These are phyloP conservation scores for Sitta carolinensis DNA, from an alignment of 2,797 vertebrate species.

Conservation along the genomic window DNA sequence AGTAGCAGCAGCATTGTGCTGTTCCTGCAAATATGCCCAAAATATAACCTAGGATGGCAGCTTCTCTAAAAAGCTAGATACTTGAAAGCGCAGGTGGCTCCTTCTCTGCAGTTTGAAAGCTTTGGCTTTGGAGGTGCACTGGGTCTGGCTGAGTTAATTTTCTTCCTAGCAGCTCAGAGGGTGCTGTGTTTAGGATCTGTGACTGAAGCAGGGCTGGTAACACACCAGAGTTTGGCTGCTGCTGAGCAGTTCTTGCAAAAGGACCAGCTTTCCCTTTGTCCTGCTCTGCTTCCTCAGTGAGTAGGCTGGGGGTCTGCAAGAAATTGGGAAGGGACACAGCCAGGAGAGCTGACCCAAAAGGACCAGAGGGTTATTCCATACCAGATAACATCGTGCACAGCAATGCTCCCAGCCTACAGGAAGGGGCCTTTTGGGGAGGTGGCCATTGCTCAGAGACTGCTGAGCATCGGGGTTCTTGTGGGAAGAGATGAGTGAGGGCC, in stretches of 20 bases:
- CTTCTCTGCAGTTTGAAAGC: neutral
- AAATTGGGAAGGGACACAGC: neutral
- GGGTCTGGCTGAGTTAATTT: neutral
- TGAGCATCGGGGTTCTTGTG: accelerated
- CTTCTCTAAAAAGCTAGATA: neutral
- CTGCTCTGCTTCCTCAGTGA: neutral
- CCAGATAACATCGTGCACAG: neutral
- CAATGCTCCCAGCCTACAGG: neutral
- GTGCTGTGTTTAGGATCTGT: neutral
- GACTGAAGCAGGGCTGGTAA: neutral
- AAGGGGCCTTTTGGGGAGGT: neutral
- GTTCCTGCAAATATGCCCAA: neutral
- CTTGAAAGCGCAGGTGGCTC: neutral
- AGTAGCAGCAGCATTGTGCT: neutral
- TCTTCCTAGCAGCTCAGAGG: neutral
- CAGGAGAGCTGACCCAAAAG: neutral
- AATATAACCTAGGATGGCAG: neutral
- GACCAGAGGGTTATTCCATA: neutral
- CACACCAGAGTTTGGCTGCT: neutral
- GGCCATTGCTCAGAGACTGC: neutral
- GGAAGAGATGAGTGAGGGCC: neutral
- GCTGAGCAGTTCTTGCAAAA: neutral
- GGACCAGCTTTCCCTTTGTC: neutral
- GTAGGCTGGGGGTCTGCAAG: neutral
- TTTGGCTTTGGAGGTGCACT: neutral